Evolutionary conservation across 2,888 invertebrate species (phyloP).

Genomic region (Parthenolecanium corni): DNA sequence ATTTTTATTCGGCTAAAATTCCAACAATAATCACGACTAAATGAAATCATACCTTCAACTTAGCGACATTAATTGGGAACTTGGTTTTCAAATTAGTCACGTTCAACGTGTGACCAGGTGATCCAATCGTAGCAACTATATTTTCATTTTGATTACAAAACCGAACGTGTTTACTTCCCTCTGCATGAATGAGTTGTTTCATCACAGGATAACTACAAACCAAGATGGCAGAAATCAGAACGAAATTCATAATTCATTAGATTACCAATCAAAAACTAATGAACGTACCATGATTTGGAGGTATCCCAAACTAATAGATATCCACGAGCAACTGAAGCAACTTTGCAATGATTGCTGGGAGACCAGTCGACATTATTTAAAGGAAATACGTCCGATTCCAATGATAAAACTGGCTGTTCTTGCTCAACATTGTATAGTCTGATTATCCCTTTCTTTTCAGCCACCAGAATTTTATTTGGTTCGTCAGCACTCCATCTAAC

Average conservation of each 20-base stretch:
- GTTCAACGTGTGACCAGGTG: constrained; percentile 50
- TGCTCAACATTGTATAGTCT: constrained; percentile 59
- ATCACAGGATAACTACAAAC: constrained; percentile 20
- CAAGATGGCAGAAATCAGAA: constrained; percentile 8
- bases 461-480: constrained; percentile 57
- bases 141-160: constrained; percentile 52
- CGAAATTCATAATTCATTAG: constrained; percentile 26
- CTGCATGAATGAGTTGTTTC: constrained; percentile 15
- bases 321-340: constrained; percentile 53
- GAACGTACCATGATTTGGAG: constrained; percentile 46
- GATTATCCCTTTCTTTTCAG: constrained; percentile 61
- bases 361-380: constrained; percentile 61
- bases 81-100: constrained; percentile 49
- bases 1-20: no score
- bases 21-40: not conserved
- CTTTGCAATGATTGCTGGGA: constrained; percentile 46
- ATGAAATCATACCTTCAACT: constrained; percentile 33
- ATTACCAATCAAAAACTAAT: constrained; percentile 4
- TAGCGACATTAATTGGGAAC: constrained; percentile 45
- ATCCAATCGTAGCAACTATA: constrained; percentile 54
- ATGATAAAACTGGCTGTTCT: constrained; percentile 53
- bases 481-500: constrained; percentile 60
- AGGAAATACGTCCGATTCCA: constrained; percentile 50
- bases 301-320: constrained; percentile 55
- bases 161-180: constrained; percentile 38